These are phyloP conservation scores for Uloborus plumipes DNA, from an alignment of 2,888 invertebrate genomes.

Conservation along the genomic window DNA sequence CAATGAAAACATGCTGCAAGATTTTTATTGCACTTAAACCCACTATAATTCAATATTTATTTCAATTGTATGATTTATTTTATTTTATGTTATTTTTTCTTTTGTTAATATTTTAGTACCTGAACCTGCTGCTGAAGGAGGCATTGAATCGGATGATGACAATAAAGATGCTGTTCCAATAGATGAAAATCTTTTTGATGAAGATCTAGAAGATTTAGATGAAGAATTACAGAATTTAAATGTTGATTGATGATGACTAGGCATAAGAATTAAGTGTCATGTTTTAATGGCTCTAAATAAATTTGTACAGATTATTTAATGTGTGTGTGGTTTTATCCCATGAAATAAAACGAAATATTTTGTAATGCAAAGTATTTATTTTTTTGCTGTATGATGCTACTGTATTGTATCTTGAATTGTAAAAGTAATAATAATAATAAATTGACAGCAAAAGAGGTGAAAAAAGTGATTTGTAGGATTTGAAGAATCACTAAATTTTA, in stretches of 20 bases:
- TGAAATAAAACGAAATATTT: slow-evolving; percentile 25
- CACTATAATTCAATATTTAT: too few relatives aligned
- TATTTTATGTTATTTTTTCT: too few relatives aligned
- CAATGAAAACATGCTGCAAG: too few relatives aligned
- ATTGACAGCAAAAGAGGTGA: too few relatives aligned
- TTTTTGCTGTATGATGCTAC: too few relatives aligned
- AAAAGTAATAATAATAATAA: too few relatives aligned
- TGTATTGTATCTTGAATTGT: too few relatives aligned
- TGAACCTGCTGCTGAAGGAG: slow-evolving; percentile 8
- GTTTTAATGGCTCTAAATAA: slow-evolving; percentile 43
- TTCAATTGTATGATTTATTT: too few relatives aligned
- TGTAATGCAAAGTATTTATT: slow-evolving; percentile 18
- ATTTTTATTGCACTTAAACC: too few relatives aligned
- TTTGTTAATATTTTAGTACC: neutral
- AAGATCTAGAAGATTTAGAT: slow-evolving; percentile 81
- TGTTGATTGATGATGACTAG: slow-evolving; percentile 49
- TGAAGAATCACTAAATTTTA: too few relatives aligned
- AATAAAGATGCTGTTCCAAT: slow-evolving; percentile 78
- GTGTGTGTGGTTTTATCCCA: slow-evolving; percentile 22
- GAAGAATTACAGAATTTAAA: slow-evolving; percentile 82
- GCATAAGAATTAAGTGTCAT: slow-evolving; percentile 24
- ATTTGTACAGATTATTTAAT: slow-evolving; percentile 53
- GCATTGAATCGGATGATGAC: slow-evolving; percentile 64
- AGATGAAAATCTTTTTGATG: slow-evolving; percentile 92
- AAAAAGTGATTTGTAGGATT: too few relatives aligned